Evolutionary conservation across 1,140 invertebrate species (phyloP).

Genomic region (Sesamia nonagrioides): DNA sequence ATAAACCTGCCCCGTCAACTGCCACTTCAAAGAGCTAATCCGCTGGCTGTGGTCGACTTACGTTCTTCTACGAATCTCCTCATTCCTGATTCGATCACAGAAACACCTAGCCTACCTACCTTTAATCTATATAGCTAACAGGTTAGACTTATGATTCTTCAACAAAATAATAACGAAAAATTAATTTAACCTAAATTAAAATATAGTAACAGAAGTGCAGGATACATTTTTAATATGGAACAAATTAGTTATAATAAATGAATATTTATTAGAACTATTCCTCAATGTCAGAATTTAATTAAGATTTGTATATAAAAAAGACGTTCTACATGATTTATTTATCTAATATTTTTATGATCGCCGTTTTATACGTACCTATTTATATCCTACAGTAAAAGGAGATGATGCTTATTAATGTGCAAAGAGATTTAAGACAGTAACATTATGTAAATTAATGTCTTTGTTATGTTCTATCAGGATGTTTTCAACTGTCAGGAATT

Average conservation of each 20-base stretch:
- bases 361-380: neutral
- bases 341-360: slow-evolving; percentile 13
- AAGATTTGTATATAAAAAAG: slow-evolving; percentile 3
- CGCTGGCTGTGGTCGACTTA: too few relatives aligned
- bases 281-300: slow-evolving; percentile 24
- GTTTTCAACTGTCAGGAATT: neutral
- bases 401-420: slow-evolving; percentile 4
- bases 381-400: neutral
- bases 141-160: too few relatives aligned
- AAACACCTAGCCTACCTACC: too few relatives aligned
- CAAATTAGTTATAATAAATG: neutral
- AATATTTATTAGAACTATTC: slow-evolving; percentile 18
- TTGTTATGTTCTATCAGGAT: too few relatives aligned
- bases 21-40: too few relatives aligned
- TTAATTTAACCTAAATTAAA: neutral
- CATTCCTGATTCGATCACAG: too few relatives aligned
- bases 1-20: too few relatives aligned
- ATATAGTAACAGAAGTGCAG: neutral
- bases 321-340: slow-evolving; percentile 19
- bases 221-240: neutral
- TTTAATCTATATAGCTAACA: too few relatives aligned
- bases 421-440: too few relatives aligned
- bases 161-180: neutral
- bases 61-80: too few relatives aligned
- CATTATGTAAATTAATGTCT: too few relatives aligned